Conservation (phyloP, 2,888 invertebrate genomes). For the Netelia inedita region DNA sequence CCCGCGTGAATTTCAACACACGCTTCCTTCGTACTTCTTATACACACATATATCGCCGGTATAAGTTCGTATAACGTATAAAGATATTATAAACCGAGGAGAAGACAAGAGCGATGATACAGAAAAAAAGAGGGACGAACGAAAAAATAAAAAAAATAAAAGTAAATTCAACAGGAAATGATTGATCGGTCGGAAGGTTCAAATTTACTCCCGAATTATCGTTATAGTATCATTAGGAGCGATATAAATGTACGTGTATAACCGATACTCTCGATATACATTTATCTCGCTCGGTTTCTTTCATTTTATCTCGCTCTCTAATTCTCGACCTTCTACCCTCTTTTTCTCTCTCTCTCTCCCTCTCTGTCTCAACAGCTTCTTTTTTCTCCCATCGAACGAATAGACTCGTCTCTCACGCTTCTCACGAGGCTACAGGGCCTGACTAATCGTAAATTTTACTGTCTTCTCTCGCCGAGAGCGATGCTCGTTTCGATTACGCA, state of each 20-base stretch:
- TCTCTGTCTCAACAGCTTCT: slow-evolving; percentile 7
- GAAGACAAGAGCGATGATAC: neutral
- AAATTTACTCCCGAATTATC: slow-evolving; percentile 61
- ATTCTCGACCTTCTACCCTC: neutral
- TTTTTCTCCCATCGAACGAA: slow-evolving; percentile 25
- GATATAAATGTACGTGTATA: neutral
- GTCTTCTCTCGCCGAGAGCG: neutral
- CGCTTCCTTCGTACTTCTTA: slow-evolving; percentile 28
- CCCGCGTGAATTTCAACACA: slow-evolving; percentile 48
- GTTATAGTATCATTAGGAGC: slow-evolving; percentile 54
- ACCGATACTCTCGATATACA: slow-evolving; percentile 6
- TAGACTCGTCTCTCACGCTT: slow-evolving; percentile 62
- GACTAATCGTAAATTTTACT: slow-evolving; percentile 56
- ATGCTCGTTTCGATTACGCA: slow-evolving; percentile 3
- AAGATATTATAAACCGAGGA: slow-evolving; percentile 13
- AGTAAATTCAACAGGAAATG: slow-evolving; percentile 32
- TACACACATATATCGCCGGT: neutral
- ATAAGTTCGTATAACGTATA: neutral
- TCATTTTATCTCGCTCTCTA: neutral
- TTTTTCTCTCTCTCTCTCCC: slow-evolving; percentile 16
- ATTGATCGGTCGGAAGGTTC: slow-evolving; percentile 62
- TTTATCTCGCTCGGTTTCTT: neutral
- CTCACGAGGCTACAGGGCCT: slow-evolving; percentile 24
- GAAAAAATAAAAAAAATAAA: slow-evolving; percentile 1
- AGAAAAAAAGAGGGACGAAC: neutral